Percentiles rank a stretch among this genome's conserved stretches.
These are phyloP conservation scores for Odontothrips loti DNA, from an alignment of 2,888 invertebrate genomes.

Conservation along the genomic window DNA sequence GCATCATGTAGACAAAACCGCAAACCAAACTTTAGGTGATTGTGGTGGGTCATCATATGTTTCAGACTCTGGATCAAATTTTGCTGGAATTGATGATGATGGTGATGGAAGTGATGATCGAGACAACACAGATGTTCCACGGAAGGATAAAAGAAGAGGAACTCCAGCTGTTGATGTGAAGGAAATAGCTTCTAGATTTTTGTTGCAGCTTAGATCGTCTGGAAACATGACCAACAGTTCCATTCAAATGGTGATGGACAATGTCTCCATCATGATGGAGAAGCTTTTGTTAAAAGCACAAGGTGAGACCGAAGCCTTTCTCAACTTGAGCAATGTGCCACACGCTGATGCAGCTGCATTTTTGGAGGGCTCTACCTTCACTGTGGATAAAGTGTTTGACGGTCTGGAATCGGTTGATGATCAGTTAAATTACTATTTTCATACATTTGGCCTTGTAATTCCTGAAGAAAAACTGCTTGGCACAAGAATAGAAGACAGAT, in stretches of 20 bases:
- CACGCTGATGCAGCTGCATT: not conserved
- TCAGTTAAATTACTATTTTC: not conserved
- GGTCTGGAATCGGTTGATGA: not conserved
- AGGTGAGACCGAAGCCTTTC: not conserved
- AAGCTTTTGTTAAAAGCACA: not conserved
- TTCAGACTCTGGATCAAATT: not conserved
- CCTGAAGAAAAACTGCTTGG: not conserved
- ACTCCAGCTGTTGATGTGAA: not conserved
- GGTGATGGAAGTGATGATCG: not conserved
- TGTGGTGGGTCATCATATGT: not conserved
- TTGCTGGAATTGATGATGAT: not conserved
- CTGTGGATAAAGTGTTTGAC: not conserved
- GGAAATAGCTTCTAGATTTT: not conserved
- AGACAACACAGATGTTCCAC: too few relatives aligned
- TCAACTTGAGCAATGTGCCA: not conserved
- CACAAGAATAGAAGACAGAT: not conserved
- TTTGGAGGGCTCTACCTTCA: not conserved
- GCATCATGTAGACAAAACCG: not conserved
- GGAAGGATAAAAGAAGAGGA: not conserved
- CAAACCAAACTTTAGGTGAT: not conserved
- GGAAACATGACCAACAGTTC: not conserved
- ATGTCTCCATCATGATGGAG: not conserved
- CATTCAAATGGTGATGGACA: not conserved
- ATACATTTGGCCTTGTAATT: not conserved
- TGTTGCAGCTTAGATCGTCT: not conserved